phyloP scores from a whole-genome alignment of 2,113 vertebrate genomes.

The Patagioenas fasciata region DNA sequence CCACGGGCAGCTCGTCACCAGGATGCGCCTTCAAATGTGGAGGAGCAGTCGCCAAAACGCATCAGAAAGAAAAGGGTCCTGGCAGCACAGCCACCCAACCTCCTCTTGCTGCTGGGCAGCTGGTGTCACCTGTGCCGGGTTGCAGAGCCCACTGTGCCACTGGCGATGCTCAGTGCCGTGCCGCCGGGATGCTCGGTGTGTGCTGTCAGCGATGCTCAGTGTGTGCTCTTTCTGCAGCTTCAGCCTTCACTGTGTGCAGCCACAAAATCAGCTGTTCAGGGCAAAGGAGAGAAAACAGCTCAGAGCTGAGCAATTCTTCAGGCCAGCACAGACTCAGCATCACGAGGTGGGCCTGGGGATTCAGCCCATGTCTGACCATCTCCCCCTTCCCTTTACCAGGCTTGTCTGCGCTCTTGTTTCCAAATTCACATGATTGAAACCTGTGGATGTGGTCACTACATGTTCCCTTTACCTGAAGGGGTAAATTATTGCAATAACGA shows the following conservation, averaged over 20 bases:
- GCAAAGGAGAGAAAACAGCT: neutral
- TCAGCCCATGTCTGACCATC: accelerated
- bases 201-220: no score
- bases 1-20: neutral
- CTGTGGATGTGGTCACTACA: slow-evolving; percentile 78
- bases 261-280: accelerated
- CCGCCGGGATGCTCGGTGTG: no score
- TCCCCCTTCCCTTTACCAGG: slow-evolving; percentile 52
- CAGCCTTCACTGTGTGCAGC: neutral
- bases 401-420: slow-evolving; percentile 82
- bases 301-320: accelerated
- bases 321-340: neutral
- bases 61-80: no score
- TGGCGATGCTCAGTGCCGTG: no score
- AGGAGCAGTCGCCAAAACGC: neutral
- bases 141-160: no score
- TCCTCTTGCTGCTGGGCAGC: no score
- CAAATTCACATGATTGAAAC: slow-evolving; percentile 70
- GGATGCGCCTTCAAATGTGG: neutral
- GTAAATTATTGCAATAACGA: slow-evolving; percentile 73
- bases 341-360: accelerated
- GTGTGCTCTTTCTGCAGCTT: no score
- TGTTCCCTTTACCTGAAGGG: slow-evolving; percentile 73
- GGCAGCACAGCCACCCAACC: no score
- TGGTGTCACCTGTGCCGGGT: no score